Conservation (phyloP, 2,888 invertebrate species). For the Calameuta idolon region DNA sequence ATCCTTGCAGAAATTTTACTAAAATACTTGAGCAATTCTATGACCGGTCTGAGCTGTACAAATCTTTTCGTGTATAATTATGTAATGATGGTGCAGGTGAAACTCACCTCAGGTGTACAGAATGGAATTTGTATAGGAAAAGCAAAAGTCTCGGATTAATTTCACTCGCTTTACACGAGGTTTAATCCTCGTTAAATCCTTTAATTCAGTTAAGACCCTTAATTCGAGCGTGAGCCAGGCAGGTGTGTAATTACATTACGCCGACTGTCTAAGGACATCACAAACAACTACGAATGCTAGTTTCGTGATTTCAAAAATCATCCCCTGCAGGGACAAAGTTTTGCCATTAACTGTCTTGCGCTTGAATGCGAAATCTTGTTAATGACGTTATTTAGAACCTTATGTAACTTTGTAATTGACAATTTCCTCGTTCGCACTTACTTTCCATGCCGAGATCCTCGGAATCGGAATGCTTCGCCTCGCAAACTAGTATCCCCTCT, state of each 20-base stretch:
- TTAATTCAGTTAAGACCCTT: conserved; percentile 10
- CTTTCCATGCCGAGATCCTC: not conserved
- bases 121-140: not conserved
- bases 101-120: not conserved
- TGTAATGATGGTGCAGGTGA: conserved; percentile 21
- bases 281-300: conserved; percentile 5
- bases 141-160: conserved; percentile 8
- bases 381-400: not conserved
- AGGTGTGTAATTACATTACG: conserved; percentile 9
- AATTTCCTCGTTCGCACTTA: not conserved
- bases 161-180: conserved; percentile 10
- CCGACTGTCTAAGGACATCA: not conserved
- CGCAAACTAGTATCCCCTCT: not conserved
- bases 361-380: not conserved
- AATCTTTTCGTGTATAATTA: conserved; percentile 24
- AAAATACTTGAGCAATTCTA: not conserved
- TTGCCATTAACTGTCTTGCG: not conserved
- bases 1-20: not conserved
- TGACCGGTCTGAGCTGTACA: not conserved
- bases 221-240: conserved; percentile 2
- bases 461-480: not conserved
- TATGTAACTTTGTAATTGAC: not conserved
- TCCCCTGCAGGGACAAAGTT: not conserved
- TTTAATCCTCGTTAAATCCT: conserved; percentile 9
- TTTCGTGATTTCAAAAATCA: not conserved